Conservation (phyloP, 2,797 vertebrate genomes). For the Poeciliopsis paucimaculata region DNA sequence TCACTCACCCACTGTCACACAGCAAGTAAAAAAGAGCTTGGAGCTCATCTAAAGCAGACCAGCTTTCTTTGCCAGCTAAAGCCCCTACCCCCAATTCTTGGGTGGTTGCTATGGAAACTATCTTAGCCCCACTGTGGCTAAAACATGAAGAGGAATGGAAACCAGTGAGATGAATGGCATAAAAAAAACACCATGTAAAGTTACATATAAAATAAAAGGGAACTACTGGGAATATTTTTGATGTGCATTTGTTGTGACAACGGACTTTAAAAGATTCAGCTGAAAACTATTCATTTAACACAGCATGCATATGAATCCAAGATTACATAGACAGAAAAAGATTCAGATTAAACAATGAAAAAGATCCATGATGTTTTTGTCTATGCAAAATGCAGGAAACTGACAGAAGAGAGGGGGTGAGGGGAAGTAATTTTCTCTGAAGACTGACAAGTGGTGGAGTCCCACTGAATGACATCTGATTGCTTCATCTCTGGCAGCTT, state of each 20-base stretch:
- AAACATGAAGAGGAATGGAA: constrained; percentile 46
- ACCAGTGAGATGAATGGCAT: constrained; percentile 21
- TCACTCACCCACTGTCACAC: constrained; percentile 21
- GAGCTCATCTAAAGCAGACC: constrained; percentile 64
- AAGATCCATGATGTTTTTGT: not conserved
- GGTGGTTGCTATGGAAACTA: constrained; percentile 82
- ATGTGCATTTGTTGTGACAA: constrained; percentile 22
- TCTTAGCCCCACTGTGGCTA: constrained; percentile 60
- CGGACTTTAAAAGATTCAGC: constrained; percentile 5
- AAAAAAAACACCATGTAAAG: not conserved
- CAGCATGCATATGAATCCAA: constrained; percentile 18
- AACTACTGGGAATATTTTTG: not conserved
- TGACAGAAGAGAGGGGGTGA: constrained; percentile 1
- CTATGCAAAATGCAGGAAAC: not conserved
- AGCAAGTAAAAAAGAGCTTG: constrained; percentile 4
- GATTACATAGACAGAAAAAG: constrained; percentile 15
- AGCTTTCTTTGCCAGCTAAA: constrained; percentile 69
- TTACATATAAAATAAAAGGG: not conserved
- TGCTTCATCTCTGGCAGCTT: constrained; percentile 35
- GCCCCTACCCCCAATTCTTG: constrained; percentile 73
- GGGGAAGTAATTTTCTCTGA: constrained; percentile 20
- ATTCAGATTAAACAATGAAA: constrained; percentile 17
- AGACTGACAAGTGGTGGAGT: constrained; percentile 7
- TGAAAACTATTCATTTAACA: constrained; percentile 25
- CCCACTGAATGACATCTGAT: constrained; percentile 49